Evolutionary conservation across 1,140 invertebrate genomes (phyloP).

Genomic region (Drosophila eugracilis): DNA sequence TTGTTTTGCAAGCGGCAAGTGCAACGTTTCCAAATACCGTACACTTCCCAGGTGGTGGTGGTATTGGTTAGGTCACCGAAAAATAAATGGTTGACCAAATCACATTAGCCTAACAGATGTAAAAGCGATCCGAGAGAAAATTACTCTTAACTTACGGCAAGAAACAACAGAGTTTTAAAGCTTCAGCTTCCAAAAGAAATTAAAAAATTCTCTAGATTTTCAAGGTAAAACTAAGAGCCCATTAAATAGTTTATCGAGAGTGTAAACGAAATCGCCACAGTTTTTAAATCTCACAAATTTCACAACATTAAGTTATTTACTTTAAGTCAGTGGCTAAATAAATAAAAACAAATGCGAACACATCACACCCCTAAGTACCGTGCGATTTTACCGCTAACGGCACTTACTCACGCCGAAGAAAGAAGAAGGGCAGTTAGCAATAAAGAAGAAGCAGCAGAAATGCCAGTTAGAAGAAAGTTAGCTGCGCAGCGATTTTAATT

Average conservation of each 20-base stretch:
- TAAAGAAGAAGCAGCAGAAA: background rate
- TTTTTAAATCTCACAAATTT: no score
- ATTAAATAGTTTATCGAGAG: no score
- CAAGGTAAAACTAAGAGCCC: no score
- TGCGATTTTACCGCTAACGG: background rate
- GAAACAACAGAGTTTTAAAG: no score
- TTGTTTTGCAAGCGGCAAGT: constrained; percentile 34
- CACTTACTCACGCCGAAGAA: background rate
- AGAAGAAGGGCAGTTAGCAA: background rate
- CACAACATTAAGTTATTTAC: no score
- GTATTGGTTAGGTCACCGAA: background rate
- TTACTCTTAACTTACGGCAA: no score
- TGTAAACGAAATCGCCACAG: no score
- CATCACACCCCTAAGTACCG: constrained; percentile 7
- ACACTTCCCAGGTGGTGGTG: background rate
- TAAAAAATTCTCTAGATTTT: no score
- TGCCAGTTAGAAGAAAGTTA: constrained; percentile 24
- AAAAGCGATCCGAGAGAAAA: no score
- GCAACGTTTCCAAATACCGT: constrained; percentile 27
- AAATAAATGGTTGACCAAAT: background rate
- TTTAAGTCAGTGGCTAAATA: background rate
- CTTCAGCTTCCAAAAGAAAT: no score
- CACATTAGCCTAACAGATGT: no score
- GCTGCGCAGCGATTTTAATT: constrained; percentile 38
- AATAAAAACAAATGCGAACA: background rate